Evolutionary conservation across 1,140 invertebrate genomes (phyloP).

Genomic region (Teleopsis dalmanni): DNA sequence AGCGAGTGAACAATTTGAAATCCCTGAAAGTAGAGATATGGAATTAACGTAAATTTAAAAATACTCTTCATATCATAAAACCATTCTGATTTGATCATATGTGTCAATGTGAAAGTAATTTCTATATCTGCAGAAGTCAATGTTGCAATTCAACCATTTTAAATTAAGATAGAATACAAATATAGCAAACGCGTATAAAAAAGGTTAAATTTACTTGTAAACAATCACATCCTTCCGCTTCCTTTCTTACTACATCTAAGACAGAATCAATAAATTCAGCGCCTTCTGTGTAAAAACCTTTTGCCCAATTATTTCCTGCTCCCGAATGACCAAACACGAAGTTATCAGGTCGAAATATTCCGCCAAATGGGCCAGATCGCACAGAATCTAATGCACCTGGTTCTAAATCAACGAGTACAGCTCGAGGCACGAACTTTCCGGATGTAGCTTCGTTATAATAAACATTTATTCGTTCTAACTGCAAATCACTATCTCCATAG

Average conservation of each 20-base stretch:
- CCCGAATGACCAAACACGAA: slow-evolving; percentile 66
- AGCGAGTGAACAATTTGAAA: slow-evolving; percentile 78
- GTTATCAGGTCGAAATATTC: slow-evolving; percentile 74
- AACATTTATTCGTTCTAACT: slow-evolving; percentile 84
- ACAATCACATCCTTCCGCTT: slow-evolving; percentile 76
- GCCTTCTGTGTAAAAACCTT: slow-evolving; percentile 58
- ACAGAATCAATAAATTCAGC: slow-evolving; percentile 70
- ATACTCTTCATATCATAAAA: no score
- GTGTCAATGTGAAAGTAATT: no score
- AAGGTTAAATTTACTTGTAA: slow-evolving; percentile 46
- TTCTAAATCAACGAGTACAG: slow-evolving; percentile 83
- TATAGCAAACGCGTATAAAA: no score
- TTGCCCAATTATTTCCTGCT: slow-evolving; percentile 71
- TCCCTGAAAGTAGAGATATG: no score
- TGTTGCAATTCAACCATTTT: no score
- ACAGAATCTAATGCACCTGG: slow-evolving; percentile 81
- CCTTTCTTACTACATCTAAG: slow-evolving; percentile 78
- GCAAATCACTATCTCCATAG: slow-evolving; percentile 77
- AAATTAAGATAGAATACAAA: no score
- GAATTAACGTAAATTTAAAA: no score
- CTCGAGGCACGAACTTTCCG: slow-evolving; percentile 82
- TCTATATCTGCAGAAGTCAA: no score
- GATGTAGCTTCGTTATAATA: slow-evolving; percentile 86
- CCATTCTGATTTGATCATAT: no score
- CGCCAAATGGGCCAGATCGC: slow-evolving; percentile 66